Conservation (phyloP, 2,888 invertebrate species). For the Drosophila ochracea region DNA sequence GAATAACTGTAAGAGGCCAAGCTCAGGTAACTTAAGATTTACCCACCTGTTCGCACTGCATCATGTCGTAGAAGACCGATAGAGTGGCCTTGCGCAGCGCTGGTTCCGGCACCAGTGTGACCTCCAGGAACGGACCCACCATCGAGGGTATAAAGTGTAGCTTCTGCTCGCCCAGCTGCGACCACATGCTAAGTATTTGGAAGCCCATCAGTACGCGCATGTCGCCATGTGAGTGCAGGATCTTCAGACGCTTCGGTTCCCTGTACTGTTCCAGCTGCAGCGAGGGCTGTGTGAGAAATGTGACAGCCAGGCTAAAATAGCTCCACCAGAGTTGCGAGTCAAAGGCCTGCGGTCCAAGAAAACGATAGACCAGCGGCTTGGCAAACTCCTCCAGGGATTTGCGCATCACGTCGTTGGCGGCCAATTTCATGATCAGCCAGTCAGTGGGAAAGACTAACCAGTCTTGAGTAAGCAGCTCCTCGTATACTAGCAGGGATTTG, state of each 20-base stretch:
- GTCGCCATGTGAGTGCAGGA: slow-evolving; percentile 92
- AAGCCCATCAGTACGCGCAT: slow-evolving; percentile 97
- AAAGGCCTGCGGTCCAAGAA: slow-evolving; percentile 91
- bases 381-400: slow-evolving; percentile 95
- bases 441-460: slow-evolving; percentile 90
- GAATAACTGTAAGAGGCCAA: neutral
- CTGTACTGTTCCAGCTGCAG: slow-evolving; percentile 93
- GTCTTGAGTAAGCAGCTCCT: slow-evolving; percentile 84
- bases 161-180: slow-evolving; percentile 94
- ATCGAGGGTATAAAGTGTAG: slow-evolving; percentile 95
- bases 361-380: slow-evolving; percentile 93
- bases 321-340: slow-evolving; percentile 92
- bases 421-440: slow-evolving; percentile 96
- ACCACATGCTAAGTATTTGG: slow-evolving; percentile 96
- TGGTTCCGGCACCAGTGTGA: slow-evolving; percentile 94
- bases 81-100: slow-evolving; percentile 95
- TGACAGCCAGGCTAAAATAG: slow-evolving; percentile 92
- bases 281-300: slow-evolving; percentile 92
- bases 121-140: slow-evolving; percentile 97
- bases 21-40: rapidly evolving
- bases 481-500: slow-evolving; percentile 89
- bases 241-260: slow-evolving; percentile 91
- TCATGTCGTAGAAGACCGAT: slow-evolving; percentile 97
- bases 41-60: slow-evolving; percentile 93
- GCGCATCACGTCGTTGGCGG: slow-evolving; percentile 93